Evolutionary conservation across 2,888 invertebrate genomes (phyloP).

Genomic region (Eurytoma californica): DNA sequence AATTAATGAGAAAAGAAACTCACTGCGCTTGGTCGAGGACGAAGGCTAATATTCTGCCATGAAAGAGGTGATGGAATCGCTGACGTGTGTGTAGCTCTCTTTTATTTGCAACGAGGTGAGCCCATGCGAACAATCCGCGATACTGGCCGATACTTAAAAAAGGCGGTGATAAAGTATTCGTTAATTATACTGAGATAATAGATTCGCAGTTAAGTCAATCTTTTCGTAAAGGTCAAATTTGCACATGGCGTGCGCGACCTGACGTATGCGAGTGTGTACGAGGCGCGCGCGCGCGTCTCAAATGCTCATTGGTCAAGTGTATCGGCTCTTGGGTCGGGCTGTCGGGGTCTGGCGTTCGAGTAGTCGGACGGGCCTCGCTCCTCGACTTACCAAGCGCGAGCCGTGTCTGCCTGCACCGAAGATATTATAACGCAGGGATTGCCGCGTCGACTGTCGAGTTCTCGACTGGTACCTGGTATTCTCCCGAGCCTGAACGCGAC

Average conservation of each 20-base stretch:
- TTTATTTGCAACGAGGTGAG: background rate
- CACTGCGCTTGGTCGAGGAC: background rate
- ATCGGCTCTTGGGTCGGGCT: no score
- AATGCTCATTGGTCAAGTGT: no score
- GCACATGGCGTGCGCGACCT: conserved; percentile 13
- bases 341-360: background rate
- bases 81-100: background rate
- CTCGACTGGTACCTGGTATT: no score
- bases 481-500: no score
- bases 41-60: background rate
- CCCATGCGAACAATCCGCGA: background rate
- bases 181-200: conserved; percentile 10
- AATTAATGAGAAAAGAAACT: background rate
- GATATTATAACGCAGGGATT: no score
- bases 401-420: no score
- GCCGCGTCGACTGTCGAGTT: no score
- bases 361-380: background rate
- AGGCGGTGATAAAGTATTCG: background rate
- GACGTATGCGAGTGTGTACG: no score
- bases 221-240: conserved; percentile 45
- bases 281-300: no score
- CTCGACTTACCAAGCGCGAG: background rate
- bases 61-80: background rate
- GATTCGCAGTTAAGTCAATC: conserved; percentile 18
- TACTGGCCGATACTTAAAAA: background rate